Percentiles rank a stretch among this genome's conserved stretches.
phyloP scores from a whole-genome alignment of 2,888 invertebrate genomes.

The Cheilosia scutellata region DNA sequence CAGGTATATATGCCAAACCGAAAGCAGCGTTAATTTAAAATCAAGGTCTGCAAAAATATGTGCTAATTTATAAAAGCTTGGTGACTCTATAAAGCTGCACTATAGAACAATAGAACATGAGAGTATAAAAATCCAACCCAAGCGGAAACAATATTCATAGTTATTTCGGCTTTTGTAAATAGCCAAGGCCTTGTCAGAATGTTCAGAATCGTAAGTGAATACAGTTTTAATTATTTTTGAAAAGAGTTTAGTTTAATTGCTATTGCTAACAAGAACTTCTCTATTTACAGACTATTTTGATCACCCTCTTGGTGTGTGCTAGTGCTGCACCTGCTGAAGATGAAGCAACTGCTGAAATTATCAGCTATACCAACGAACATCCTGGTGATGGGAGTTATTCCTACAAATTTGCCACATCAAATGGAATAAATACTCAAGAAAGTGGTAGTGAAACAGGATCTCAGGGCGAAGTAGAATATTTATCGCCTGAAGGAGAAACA shows the following conservation, averaged over 20 bases:
- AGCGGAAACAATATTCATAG: slow-evolving; percentile 13
- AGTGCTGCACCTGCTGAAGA: slow-evolving; percentile 78
- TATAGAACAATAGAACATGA: slow-evolving; percentile 12
- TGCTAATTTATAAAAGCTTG: slow-evolving; percentile 54
- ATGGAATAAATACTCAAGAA: slow-evolving; percentile 87
- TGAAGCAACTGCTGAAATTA: slow-evolving; percentile 80
- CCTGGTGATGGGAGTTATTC: slow-evolving; percentile 84
- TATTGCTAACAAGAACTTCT: too few relatives aligned
- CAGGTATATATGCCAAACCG: not conserved
- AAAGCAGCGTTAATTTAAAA: slow-evolving; percentile 12
- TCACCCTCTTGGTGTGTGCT: slow-evolving; percentile 48
- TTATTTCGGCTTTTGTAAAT: slow-evolving; percentile 17
- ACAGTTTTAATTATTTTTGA: not conserved
- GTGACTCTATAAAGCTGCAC: slow-evolving; percentile 15
- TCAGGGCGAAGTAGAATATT: slow-evolving; percentile 39
- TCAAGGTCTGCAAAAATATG: slow-evolving; percentile 32
- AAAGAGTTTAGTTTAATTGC: too few relatives aligned
- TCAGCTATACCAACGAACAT: slow-evolving; percentile 83
- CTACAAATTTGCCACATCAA: slow-evolving; percentile 85
- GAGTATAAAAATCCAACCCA: slow-evolving; percentile 7
- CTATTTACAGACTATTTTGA: slow-evolving; percentile 1
- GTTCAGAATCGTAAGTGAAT: slow-evolving; percentile 53
- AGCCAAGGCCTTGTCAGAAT: slow-evolving; percentile 5
- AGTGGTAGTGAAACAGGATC: slow-evolving; percentile 82
- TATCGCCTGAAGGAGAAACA: slow-evolving; percentile 80